Evolutionary conservation across 2,113 vertebrate species (phyloP).

Genomic region (Neogale vison): DNA sequence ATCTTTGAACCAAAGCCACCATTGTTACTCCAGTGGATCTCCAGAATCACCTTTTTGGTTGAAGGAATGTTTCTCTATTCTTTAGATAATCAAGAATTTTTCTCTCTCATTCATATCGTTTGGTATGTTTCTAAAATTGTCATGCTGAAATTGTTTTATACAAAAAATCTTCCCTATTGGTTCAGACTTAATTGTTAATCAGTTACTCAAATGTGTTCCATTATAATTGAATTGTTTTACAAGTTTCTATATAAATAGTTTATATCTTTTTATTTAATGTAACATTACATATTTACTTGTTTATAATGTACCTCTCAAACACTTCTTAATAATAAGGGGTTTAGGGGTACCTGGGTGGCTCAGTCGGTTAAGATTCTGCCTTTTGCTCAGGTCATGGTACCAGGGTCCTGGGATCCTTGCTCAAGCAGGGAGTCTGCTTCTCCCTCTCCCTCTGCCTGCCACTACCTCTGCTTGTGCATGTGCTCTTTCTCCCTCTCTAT

Average conservation of each 20-base stretch:
- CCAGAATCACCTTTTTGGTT: background rate
- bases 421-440: background rate
- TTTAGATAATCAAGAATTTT: constrained; percentile 63
- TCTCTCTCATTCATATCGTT: background rate
- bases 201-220: background rate
- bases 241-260: background rate
- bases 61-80: constrained; percentile 41
- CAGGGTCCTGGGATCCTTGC: background rate
- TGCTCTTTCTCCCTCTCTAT: too few relatives aligned
- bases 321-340: background rate
- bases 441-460: background rate
- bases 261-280: background rate
- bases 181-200: background rate
- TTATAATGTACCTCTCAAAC: background rate
- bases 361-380: background rate
- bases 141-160: background rate
- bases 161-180: background rate
- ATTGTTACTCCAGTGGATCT: background rate
- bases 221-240: background rate
- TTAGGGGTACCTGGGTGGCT: background rate
- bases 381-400: background rate
- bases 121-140: background rate
- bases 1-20: background rate
- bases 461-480: too few relatives aligned
- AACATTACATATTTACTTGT: background rate